Conservation (phyloP, 2,113 vertebrate genomes). For the Zosterops japonicus region DNA sequence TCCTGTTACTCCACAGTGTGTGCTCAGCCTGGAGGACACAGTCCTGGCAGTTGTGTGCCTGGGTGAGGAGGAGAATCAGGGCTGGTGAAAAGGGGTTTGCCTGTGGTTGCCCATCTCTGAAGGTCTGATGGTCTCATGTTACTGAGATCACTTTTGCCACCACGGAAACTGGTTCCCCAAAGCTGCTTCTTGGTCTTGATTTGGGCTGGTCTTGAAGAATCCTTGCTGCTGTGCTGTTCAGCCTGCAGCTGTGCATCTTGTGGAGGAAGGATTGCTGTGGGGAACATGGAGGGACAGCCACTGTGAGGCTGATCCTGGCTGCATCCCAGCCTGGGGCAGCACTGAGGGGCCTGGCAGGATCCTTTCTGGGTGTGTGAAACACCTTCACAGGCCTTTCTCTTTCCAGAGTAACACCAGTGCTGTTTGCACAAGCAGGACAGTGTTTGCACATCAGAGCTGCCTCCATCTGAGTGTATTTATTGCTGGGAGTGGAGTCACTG, state of each 20-base stretch:
- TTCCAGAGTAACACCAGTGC: not conserved
- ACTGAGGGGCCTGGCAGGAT: not conserved
- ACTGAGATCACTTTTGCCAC: not conserved
- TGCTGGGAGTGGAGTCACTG: not conserved
- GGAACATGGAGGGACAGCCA: not conserved
- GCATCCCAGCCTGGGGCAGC: not conserved
- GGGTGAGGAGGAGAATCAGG: not conserved
- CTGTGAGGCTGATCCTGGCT: not conserved
- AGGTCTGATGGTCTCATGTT: not conserved
- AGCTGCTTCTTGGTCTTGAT: not conserved
- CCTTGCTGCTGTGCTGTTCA: not conserved
- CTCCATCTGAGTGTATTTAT: not conserved
- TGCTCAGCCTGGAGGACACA: not conserved
- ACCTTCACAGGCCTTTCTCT: not conserved
- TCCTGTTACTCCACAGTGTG: not conserved
- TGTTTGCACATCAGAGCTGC: not conserved
- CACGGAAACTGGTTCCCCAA: not conserved
- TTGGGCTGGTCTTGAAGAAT: not conserved
- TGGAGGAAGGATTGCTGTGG: not conserved
- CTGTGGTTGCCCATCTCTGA: not conserved
- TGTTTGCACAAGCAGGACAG: not conserved
- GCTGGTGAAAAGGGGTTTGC: not conserved
- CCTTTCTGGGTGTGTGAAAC: not conserved
- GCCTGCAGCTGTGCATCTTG: not conserved
- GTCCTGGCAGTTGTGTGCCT: rapidly evolving